A percentile compares a stretch with the other conserved stretches of the same genome.
Evolutionary conservation across 1,140 invertebrate species (phyloP).

Genomic region (Scaptomyza hsui): DNA sequence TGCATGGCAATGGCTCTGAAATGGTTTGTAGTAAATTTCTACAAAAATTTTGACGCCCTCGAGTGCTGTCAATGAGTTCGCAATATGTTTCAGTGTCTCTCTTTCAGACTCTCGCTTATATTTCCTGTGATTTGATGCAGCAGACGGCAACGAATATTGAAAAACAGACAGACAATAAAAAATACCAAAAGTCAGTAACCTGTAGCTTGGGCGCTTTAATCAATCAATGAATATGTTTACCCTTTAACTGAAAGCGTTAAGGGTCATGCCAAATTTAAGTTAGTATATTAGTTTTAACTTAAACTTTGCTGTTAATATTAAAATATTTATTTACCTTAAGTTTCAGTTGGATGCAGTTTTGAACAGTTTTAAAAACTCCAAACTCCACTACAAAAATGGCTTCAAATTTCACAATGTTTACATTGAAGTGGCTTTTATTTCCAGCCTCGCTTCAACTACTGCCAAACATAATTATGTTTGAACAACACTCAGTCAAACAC

Average conservation of each 20-base stretch:
- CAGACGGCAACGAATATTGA: slow-evolving; percentile 9
- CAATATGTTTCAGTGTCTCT: neutral
- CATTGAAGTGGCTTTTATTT: neutral
- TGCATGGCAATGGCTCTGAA: slow-evolving; percentile 55
- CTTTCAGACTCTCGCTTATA: neutral
- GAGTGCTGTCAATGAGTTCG: slow-evolving; percentile 38
- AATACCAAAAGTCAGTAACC: slow-evolving; percentile 25
- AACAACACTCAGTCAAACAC: slow-evolving; percentile 2
- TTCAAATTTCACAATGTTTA: neutral
- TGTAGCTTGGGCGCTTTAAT: slow-evolving; percentile 8
- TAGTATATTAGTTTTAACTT: too few relatives aligned
- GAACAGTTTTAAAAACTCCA: too few relatives aligned
- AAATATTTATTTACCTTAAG: too few relatives aligned
- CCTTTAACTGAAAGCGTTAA: too few relatives aligned
- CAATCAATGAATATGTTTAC: too few relatives aligned
- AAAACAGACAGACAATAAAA: slow-evolving; percentile 8
- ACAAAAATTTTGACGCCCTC: slow-evolving; percentile 30
- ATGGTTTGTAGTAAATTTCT: slow-evolving; percentile 39
- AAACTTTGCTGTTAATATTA: too few relatives aligned
- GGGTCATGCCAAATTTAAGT: too few relatives aligned
- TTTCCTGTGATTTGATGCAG: neutral
- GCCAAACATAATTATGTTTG: slow-evolving; percentile 5
- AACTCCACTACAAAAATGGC: neutral
- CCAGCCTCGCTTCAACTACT: neutral
- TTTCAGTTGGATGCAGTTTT: too few relatives aligned